Evolutionary conservation across 2,888 invertebrate species (phyloP).

Genomic region (Salpingus planirostris): DNA sequence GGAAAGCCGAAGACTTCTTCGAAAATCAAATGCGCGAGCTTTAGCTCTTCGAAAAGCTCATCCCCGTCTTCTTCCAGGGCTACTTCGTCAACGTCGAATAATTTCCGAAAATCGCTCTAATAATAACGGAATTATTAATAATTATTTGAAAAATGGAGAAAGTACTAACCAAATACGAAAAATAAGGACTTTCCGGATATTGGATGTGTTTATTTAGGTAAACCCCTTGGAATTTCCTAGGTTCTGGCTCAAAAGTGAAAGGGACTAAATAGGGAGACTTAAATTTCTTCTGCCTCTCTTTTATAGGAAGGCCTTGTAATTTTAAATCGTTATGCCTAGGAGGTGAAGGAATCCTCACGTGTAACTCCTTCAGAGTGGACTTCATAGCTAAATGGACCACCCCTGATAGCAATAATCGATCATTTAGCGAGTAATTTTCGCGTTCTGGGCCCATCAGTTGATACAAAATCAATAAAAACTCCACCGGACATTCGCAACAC

Average conservation of each 20-base stretch:
- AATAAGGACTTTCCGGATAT: constrained; percentile 33
- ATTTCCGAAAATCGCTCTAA: neutral
- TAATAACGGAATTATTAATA: no score
- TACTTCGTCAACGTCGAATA: no score
- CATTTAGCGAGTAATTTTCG: constrained; percentile 34
- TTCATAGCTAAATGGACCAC: constrained; percentile 36
- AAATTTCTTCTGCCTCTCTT: constrained; percentile 9
- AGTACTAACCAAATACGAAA: constrained; percentile 31
- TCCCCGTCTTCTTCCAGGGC: neutral
- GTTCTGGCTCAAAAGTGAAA: constrained; percentile 18
- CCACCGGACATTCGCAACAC: constrained; percentile 31
- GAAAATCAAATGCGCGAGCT: constrained; percentile 24
- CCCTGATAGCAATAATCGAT: constrained; percentile 35
- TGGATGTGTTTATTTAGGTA: constrained; percentile 30
- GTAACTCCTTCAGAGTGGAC: constrained; percentile 35
- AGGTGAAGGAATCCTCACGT: constrained; percentile 40
- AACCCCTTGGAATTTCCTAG: constrained; percentile 24
- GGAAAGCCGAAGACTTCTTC: constrained; percentile 11
- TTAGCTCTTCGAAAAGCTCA: constrained; percentile 13
- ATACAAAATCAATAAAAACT: constrained; percentile 37
- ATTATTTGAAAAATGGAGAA: no score
- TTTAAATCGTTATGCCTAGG: constrained; percentile 10
- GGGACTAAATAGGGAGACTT: constrained; percentile 34
- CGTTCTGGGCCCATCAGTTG: constrained; percentile 32
- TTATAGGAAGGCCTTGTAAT: neutral